Evolutionary conservation across 2,888 invertebrate genomes (phyloP), one percentile per base, ranked within the genome.

Genomic region (Disparrhopalites patrizii): DNA sequence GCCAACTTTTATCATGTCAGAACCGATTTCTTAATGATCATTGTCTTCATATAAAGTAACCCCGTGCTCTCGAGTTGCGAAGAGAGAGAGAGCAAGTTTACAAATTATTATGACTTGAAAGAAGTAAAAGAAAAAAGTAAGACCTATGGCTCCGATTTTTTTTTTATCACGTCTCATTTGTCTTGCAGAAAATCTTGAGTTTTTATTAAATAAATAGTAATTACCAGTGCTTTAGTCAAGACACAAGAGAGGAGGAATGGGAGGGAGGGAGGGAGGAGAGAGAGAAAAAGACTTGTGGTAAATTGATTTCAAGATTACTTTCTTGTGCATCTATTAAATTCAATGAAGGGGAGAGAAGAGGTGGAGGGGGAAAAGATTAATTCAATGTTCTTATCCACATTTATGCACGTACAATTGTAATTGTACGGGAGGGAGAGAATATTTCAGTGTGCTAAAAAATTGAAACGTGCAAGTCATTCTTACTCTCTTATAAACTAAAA

Each of bases 401-500:
- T n/a, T n/a, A n/a, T n/a, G n/a, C n/a, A 36, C 15, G 36, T 15
- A 36, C 36, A 36, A 36, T 15, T 36, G 36, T 15, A 36, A 36
- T 36, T n/a, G n/a, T n/a, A n/a, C n/a, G n/a, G n/a, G n/a, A n/a
- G n/a, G n/a, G n/a, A n/a, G n/a, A n/a, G n/a, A 7, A 7, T 36
- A 36, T 36, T 7, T 36, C 7, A 10, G 36, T 15, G 7, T 36
- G 15, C 36, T 36, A 15, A 36, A 36, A 36, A 20, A 55, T 5
- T n/a, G 30, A 20, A 33, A 28, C 15, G 10, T 55, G 54, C 54
- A 55, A 55, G 54, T 55, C 54, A 55, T 55, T 55, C 31, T 52
- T n/a, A n/a, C 3, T 33, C 31, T 31, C 54, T 31, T 31, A 10
- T 55, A 55, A 52, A 28, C 52, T 28, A 30, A 52, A 55, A 55